Evolutionary conservation across 2,797 vertebrate species (phyloP).

Genomic region (Galago senegalensis): DNA sequence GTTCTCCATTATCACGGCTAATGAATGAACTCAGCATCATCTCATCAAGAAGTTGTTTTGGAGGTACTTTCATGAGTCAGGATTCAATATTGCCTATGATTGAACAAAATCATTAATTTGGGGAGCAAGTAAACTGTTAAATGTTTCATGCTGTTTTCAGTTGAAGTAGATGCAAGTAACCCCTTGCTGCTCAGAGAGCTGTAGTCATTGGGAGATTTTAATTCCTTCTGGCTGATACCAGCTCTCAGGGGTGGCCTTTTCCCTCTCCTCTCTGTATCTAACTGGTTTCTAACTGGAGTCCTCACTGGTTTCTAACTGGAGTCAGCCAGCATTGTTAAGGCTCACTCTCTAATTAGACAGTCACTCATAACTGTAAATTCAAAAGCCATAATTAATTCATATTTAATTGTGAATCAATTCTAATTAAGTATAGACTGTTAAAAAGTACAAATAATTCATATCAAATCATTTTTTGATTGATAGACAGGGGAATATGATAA

Average conservation of each 20-base stretch:
- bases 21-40: not conserved
- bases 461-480: not conserved
- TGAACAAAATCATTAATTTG: not conserved
- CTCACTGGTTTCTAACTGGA: not conserved
- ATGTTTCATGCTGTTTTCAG: not conserved
- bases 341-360: not conserved
- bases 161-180: not conserved
- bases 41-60: not conserved
- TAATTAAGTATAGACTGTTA: not conserved
- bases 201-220: not conserved
- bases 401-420: not conserved
- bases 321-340: not conserved
- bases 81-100: not conserved
- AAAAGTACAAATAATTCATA: not conserved
- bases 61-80: not conserved
- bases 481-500: not conserved
- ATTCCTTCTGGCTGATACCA: not conserved
- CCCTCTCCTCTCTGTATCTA: rapidly evolving
- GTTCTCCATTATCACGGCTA: rapidly evolving
- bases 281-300: not conserved
- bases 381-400: not conserved
- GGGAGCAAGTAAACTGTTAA: not conserved
- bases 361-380: not conserved
- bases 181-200: not conserved
- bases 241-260: too few relatives aligned